Percentiles rank a stretch among this genome's conserved stretches.
phyloP scores from a whole-genome alignment of 2,113 vertebrate species.

The Chiloscyllium plagiosum region DNA sequence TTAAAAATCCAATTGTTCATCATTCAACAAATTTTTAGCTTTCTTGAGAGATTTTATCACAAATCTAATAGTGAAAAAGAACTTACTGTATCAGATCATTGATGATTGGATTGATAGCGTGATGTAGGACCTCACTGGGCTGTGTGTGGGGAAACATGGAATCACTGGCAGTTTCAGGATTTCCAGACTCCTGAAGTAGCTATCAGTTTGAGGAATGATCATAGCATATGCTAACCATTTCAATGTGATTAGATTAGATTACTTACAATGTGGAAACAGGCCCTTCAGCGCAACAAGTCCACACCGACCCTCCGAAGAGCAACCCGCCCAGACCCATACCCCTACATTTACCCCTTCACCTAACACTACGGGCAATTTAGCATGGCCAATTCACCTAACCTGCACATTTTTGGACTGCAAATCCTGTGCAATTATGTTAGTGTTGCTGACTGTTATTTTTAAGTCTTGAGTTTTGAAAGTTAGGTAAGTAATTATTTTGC shows the following conservation, averaged over 20 bases:
- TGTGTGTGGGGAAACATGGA: not conserved
- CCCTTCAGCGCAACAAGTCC: too few species aligned
- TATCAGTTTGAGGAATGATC: not conserved
- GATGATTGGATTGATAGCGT: not conserved
- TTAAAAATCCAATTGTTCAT: not conserved
- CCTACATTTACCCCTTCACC: too few species aligned
- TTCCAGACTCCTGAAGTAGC: not conserved
- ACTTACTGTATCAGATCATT: not conserved
- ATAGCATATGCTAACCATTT: not conserved
- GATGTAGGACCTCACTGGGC: not conserved
- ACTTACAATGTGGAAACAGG: too few species aligned
- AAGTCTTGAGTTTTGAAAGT: not conserved
- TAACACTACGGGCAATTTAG: too few species aligned
- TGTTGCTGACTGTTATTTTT: not conserved
- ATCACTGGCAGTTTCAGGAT: not conserved
- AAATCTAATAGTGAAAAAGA: not conserved
- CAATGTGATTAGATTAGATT: not conserved
- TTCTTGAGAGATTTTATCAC: not conserved
- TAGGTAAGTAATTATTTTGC: not conserved
- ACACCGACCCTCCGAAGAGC: too few species aligned
- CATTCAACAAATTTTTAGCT: not conserved
- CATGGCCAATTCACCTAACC: too few species aligned
- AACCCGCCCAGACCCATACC: too few species aligned
- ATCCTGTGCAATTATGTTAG: not conserved
- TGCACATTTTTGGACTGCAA: not conserved